Conservation (phyloP, 1,140 invertebrate species). For the Streblospio benedicti region DNA sequence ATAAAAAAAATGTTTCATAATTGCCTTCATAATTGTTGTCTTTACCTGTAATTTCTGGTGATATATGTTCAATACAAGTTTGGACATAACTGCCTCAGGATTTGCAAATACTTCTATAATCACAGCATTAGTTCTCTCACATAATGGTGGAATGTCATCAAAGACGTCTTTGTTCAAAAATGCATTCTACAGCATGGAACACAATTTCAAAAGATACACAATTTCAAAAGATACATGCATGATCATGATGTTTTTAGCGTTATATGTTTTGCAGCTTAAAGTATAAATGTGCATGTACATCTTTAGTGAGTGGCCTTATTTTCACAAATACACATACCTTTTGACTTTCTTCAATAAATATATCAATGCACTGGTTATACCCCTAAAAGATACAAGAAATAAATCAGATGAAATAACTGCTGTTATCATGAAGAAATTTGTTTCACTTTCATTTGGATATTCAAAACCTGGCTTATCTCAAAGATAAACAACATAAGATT, state of each 20-base stretch:
- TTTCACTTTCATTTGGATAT: not conserved
- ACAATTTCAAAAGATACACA: constrained; percentile 1
- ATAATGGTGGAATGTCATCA: constrained; percentile 79
- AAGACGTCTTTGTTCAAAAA: constrained; percentile 79
- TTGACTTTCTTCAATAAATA: constrained; percentile 94
- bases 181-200: constrained; percentile 53
- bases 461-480: not conserved
- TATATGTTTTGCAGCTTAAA: not conserved
- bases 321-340: constrained; percentile 53
- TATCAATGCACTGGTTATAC: constrained; percentile 90
- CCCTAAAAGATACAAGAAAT: constrained; percentile 49
- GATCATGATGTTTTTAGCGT: not conserved
- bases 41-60: constrained; percentile 72
- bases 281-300: not conserved
- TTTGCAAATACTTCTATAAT: constrained; percentile 91
- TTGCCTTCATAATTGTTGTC: not conserved
- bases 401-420: not conserved
- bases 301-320: not conserved
- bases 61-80: constrained; percentile 94
- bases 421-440: not conserved
- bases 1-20: constrained; percentile 13
- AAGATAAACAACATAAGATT: not conserved
- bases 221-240: not conserved
- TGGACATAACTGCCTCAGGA: constrained; percentile 94
- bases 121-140: constrained; percentile 76